Evolutionary conservation across 2,888 invertebrate genomes (phyloP).

Genomic region (Eilema griseolum): DNA sequence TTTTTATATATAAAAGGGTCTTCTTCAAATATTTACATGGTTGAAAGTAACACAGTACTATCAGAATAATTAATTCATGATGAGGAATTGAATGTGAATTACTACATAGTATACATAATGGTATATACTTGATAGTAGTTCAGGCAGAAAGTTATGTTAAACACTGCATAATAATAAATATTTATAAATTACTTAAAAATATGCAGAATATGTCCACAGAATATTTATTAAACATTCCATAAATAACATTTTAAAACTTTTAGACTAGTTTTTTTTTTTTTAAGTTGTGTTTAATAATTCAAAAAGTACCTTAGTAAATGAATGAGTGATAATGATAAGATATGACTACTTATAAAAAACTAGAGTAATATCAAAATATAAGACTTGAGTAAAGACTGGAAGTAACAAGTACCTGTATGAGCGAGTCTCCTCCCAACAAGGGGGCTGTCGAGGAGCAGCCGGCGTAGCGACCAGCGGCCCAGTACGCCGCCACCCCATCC

Average conservation of each 20-base stretch:
- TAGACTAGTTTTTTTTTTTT: not conserved
- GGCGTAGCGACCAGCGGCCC: conserved; percentile 89
- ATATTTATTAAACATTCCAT: not conserved
- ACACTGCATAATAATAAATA: not conserved
- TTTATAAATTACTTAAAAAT: not conserved
- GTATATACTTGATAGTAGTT: too few relatives aligned
- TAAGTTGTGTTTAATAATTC: not conserved
- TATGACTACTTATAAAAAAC: not conserved
- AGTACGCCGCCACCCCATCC: conserved; percentile 82
- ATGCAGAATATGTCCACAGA: not conserved
- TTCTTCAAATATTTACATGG: conserved; percentile 5
- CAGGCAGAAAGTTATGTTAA: not conserved
- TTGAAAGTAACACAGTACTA: conserved; percentile 12
- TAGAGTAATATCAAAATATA: not conserved
- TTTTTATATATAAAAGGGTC: too few relatives aligned
- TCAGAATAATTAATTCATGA: conserved; percentile 5
- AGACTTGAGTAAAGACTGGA: not conserved
- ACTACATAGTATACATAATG: not conserved
- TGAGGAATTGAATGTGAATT: not conserved
- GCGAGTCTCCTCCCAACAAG: conserved; percentile 89
- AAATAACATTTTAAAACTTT: not conserved
- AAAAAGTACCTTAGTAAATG: not conserved
- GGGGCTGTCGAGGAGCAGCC: conserved; percentile 90
- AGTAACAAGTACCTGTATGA: conserved; percentile 72
- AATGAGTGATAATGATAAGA: not conserved